Evolutionary conservation across 2,888 invertebrate genomes (phyloP).

Genomic region (Eristalinus sepulchralis): DNA sequence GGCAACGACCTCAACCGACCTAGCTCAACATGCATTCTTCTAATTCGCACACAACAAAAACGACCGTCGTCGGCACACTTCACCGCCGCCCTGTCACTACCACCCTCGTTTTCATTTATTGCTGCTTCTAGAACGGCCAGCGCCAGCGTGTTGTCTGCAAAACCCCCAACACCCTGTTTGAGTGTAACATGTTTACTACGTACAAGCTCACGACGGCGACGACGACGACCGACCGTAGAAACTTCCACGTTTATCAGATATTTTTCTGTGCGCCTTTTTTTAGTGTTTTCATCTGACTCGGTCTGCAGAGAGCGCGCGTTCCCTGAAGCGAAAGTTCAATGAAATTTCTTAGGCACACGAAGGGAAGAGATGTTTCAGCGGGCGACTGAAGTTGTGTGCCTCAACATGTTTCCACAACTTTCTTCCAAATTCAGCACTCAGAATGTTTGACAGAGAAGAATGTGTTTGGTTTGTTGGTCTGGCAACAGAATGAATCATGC

Average conservation of each 20-base stretch:
- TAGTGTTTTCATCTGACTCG: conserved; percentile 2
- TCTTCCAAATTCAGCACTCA: not conserved
- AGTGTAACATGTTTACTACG: conserved; percentile 34
- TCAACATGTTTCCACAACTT: conserved; percentile 26
- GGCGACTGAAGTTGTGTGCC: conserved; percentile 14
- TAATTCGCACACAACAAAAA: conserved; percentile 64
- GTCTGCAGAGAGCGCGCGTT: conserved; percentile 11
- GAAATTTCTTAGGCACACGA: conserved; percentile 61
- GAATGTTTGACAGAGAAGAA: not conserved
- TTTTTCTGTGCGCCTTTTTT: not conserved
- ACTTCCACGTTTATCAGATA: conserved; percentile 24
- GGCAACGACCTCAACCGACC: conserved; percentile 71
- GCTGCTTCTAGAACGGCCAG: conserved; percentile 46
- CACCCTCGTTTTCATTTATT: conserved; percentile 37
- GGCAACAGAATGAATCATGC: not conserved
- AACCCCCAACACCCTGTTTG: conserved; percentile 48
- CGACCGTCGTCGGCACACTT: conserved; percentile 22
- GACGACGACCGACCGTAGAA: not conserved
- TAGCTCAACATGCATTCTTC: conserved; percentile 71
- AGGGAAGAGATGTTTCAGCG: conserved; percentile 39
- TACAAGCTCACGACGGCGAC: not conserved
- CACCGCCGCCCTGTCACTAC: conserved; percentile 25
- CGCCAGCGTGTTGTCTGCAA: conserved; percentile 48
- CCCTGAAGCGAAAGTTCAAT: conserved; percentile 64
- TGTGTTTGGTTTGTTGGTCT: not conserved